A percentile compares a stretch with the other conserved stretches of the same genome.
phyloP scores from a whole-genome alignment of 2,113 vertebrate genomes.

The Sitta europaea region DNA sequence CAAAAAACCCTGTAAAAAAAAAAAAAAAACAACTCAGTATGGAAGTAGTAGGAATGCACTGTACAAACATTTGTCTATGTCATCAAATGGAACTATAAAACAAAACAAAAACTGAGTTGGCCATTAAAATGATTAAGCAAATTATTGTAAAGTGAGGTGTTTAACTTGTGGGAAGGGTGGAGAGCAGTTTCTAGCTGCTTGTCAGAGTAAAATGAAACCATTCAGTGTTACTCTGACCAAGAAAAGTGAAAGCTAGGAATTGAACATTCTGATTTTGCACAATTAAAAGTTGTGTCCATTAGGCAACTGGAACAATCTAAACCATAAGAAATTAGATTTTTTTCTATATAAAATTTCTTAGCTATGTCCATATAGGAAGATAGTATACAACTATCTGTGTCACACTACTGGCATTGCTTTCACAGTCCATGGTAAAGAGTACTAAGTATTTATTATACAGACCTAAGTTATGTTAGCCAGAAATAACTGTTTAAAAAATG shows the following conservation, averaged over 20 bases:
- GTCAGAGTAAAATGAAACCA: neutral
- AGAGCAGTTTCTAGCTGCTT: neutral
- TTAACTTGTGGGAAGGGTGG: neutral
- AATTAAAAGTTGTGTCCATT: neutral
- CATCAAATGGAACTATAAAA: neutral
- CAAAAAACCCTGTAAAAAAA: neutral
- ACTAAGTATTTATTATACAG: neutral
- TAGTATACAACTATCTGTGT: neutral
- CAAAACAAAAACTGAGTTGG: neutral
- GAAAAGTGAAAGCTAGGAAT: neutral
- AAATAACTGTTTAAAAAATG: neutral
- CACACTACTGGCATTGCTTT: neutral
- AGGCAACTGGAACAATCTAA: neutral
- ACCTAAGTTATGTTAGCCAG: neutral
- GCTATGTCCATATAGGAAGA: neutral
- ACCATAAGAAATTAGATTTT: neutral
- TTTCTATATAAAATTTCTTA: neutral
- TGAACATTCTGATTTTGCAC: neutral
- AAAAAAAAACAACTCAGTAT: neutral
- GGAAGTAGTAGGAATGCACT: neutral
- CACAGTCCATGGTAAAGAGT: neutral
- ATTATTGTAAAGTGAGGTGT: neutral
- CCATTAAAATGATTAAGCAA: neutral
- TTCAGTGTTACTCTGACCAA: neutral
- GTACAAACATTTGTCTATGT: neutral